Percentiles rank a stretch among this genome's conserved stretches.
phyloP scores from a whole-genome alignment of 1,140 invertebrate species.

The Pentalonia nigronervosa region DNA sequence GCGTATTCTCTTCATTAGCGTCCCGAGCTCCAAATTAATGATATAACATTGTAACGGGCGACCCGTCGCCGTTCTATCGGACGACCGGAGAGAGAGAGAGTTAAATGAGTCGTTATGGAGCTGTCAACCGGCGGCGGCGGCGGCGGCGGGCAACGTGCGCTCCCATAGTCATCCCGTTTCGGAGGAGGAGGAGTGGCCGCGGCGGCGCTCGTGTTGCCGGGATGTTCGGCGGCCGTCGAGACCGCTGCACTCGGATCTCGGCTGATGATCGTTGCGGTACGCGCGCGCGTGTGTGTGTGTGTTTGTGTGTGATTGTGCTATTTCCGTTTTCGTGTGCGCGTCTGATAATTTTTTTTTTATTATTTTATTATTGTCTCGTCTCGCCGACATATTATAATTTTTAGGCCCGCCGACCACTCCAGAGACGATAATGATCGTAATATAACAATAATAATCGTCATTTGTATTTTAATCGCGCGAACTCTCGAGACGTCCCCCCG shows the following conservation, averaged over 20 bases:
- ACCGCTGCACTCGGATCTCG: slow-evolving; percentile 49
- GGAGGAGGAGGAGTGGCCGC: slow-evolving; percentile 44
- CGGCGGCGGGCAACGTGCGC: slow-evolving; percentile 23
- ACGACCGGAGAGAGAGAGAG: neutral
- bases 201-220: slow-evolving; percentile 51
- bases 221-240: slow-evolving; percentile 31
- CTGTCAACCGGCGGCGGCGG: slow-evolving; percentile 57
- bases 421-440: neutral
- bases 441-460: too few relatives aligned
- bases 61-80: slow-evolving; percentile 38
- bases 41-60: neutral
- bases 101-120: slow-evolving; percentile 58
- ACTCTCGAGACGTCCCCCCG: neutral
- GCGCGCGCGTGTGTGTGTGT: neutral
- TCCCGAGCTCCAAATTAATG: too few relatives aligned
- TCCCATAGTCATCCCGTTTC: slow-evolving; percentile 34
- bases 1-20: too few relatives aligned
- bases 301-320: slow-evolving; percentile 23
- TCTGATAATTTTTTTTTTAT: too few relatives aligned
- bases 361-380: neutral
- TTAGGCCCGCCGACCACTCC: neutral
- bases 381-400: neutral
- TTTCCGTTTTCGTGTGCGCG: slow-evolving; percentile 34
- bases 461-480: neutral
- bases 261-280: slow-evolving; percentile 50